Percentiles rank a stretch among this genome's conserved stretches.
Conservation (phyloP, 1,140 invertebrate species). For the Drosophila quadrilineata region DNA sequence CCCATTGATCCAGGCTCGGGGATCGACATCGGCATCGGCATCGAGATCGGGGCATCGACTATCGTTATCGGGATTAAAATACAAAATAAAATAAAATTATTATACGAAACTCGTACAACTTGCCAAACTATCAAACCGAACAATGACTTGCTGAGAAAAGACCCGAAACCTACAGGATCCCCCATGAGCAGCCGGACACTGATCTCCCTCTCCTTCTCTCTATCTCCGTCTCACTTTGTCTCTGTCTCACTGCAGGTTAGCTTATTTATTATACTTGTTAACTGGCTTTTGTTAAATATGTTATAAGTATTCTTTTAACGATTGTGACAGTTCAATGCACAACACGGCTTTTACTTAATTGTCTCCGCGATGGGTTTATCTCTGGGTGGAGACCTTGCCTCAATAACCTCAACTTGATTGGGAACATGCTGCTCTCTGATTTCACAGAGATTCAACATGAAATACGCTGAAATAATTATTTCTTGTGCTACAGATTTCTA, state of each 20-base stretch:
- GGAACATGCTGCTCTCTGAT: too few species aligned
- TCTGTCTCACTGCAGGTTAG: background rate
- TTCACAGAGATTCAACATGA: too few species aligned
- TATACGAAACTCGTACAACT: constrained; percentile 37
- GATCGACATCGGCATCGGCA: background rate
- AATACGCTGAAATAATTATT: too few species aligned
- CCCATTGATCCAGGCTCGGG: constrained; percentile 22
- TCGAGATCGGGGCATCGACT: constrained; percentile 2
- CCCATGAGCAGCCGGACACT: background rate
- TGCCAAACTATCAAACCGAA: constrained; percentile 1
- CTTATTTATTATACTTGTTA: constrained; percentile 29
- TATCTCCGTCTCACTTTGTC: background rate
- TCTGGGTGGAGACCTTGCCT: too few species aligned
- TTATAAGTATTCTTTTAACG: constrained; percentile 59
- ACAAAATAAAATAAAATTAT: constrained; percentile 74
- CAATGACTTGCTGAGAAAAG: constrained; percentile 22
- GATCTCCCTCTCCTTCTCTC: background rate
- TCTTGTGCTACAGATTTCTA: too few species aligned
- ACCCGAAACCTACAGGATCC: background rate
- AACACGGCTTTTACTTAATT: constrained; percentile 3
- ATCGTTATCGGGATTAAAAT: constrained; percentile 39
- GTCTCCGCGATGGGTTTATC: background rate
- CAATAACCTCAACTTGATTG: too few species aligned
- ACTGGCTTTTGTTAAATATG: constrained; percentile 50
- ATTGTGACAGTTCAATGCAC: constrained; percentile 56